A percentile compares a stretch with the other conserved stretches of the same genome.
These are phyloP conservation scores for Rhinatrema bivittatum DNA, from an alignment of 2,797 vertebrate genomes.

Conservation along the genomic window DNA sequence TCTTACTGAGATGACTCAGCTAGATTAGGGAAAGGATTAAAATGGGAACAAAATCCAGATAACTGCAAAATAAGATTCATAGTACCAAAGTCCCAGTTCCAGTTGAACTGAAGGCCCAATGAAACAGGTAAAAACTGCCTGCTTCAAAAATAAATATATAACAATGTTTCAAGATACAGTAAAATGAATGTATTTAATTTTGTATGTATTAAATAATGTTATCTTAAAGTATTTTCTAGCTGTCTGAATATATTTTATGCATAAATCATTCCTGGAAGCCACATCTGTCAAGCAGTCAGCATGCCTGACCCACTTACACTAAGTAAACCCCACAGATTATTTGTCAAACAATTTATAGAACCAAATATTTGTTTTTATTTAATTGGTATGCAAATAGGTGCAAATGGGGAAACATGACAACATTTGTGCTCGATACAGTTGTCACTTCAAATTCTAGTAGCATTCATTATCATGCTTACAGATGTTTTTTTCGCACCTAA, in stretches of 20 bases:
- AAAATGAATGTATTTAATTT: too few relatives aligned
- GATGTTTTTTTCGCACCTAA: constrained; percentile 72
- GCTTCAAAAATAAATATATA: too few relatives aligned
- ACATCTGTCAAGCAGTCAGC: constrained; percentile 72
- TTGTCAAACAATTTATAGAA: constrained; percentile 82
- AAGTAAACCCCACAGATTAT: constrained; percentile 85
- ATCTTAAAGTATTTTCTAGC: constrained; percentile 54
- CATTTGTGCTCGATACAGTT: constrained; percentile 75
- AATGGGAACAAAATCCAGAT: too few relatives aligned
- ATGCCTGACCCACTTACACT: constrained; percentile 71
- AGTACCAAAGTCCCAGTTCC: too few relatives aligned
- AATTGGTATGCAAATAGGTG: constrained; percentile 55
- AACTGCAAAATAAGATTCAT: too few relatives aligned
- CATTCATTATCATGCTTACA: constrained; percentile 74
- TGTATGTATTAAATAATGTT: too few relatives aligned
- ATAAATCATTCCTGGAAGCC: constrained; percentile 63
- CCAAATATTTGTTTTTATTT: constrained; percentile 63
- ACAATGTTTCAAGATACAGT: too few relatives aligned
- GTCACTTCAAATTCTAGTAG: constrained; percentile 75
- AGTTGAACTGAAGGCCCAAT: too few relatives aligned
- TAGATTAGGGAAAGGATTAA: too few relatives aligned
- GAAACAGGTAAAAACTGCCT: too few relatives aligned
- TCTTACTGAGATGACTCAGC: too few relatives aligned
- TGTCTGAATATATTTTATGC: constrained; percentile 72
- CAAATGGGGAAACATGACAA: constrained; percentile 61